Base-by-base conservation (phyloP, 1,140 invertebrate species). In the Mamestra configurata region DNA sequence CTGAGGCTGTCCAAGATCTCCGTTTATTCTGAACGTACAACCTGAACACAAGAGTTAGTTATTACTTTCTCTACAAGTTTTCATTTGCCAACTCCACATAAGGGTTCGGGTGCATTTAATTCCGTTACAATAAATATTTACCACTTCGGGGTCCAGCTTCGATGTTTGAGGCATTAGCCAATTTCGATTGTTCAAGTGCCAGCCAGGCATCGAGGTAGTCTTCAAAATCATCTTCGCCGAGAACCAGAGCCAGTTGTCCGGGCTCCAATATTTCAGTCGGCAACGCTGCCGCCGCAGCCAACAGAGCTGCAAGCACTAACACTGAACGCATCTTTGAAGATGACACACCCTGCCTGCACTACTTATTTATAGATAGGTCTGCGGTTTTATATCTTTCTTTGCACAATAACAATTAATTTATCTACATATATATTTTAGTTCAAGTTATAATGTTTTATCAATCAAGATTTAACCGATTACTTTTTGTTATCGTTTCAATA, bases 151-250 rank as follows among this genome's bases (percentile, higher is more conserved):
- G 27, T 59, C 72, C 37, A 5, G 27, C 73, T 7, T 72, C 40
- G 8, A 43, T 43, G 18, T 27, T 71, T 10, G 90, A 83, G 53
- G 55, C 31, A 79, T 93, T 93, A 18, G 73, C 77, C 76, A 76
- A 87, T 53, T 84, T 88, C 4, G 35, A 35, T 71, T 93, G 79
- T 78, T 94, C 87, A 7, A 86, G 51, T 5, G 77, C 87, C 1
- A 93, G 85, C 89, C 90, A 94, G 6, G 75, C 70, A 18, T 94
- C 93, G 1, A 93, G 81, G 37, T 94, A 93, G 53, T 93, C 92
- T 68, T 94, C 92, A 80, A 92, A 93, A 11, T 93, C 88, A 11
- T 93, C 93, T 81, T 94, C 93, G 20, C 84, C 84, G 7, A 93
- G 85, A 24, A 88, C 76, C n/a, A 90, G 81, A 15, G 89, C 89